A percentile compares a stretch with the other conserved stretches of the same genome.
These are phyloP conservation scores for Synergus itoensis DNA, from an alignment of 2,888 invertebrate species.

Conservation along the genomic window DNA sequence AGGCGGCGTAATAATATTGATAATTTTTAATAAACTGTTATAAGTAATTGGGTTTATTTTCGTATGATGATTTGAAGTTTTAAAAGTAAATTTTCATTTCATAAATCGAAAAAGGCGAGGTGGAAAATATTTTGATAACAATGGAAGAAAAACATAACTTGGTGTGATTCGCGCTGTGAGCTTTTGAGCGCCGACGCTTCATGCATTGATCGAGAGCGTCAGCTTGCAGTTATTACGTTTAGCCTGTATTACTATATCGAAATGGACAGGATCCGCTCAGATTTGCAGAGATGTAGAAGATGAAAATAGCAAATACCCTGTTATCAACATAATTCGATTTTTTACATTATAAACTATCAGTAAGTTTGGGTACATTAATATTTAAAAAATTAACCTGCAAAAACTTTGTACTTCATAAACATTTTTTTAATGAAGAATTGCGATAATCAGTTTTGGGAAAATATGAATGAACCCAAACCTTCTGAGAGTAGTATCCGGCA, in stretches of 20 bases:
- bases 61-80: background rate
- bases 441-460: no score
- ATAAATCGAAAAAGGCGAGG: background rate
- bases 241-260: conserved; percentile 57
- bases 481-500: no score
- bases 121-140: background rate
- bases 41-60: background rate
- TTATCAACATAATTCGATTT: conserved; percentile 11
- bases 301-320: conserved; percentile 48
- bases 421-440: no score
- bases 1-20: no score
- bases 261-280: conserved; percentile 52
- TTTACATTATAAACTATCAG: background rate
- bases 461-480: no score
- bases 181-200: conserved; percentile 67
- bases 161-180: conserved; percentile 38
- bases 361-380: no score
- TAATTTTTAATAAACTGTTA: no score
- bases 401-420: no score
- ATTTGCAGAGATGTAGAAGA: conserved; percentile 46
- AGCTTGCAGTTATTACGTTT: conserved; percentile 76
- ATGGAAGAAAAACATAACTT: conserved; percentile 15
- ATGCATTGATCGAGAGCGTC: conserved; percentile 76
- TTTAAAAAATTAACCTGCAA: no score
- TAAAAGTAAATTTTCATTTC: background rate